Conservation (phyloP, 1,140 invertebrate species). For the Oncopeltus fasciatus region DNA sequence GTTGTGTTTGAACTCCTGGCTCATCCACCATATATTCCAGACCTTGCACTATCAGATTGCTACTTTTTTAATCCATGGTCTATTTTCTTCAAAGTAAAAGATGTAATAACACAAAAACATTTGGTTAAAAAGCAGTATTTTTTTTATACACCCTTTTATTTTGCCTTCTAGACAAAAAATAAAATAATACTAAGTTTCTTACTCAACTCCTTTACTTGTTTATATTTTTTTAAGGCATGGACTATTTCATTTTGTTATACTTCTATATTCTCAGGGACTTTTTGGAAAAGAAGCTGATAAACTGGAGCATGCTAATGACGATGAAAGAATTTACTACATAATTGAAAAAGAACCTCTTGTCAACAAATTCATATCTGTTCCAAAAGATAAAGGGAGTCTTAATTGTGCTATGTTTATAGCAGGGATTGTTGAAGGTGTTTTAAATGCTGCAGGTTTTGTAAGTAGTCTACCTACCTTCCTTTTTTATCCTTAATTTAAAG, state of each 20-base stretch:
- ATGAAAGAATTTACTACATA: conserved; percentile 93
- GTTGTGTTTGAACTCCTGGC: too few relatives aligned
- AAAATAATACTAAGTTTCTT: neutral
- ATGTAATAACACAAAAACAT: too few relatives aligned
- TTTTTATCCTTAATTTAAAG: too few relatives aligned
- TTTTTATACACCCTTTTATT: too few relatives aligned
- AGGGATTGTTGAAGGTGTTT: conserved; percentile 91
- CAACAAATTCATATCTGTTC: conserved; percentile 94
- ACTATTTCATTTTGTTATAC: conserved; percentile 15
- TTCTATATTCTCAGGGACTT: conserved; percentile 53
- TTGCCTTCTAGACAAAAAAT: too few relatives aligned
- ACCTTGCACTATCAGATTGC: too few relatives aligned
- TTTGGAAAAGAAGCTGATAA: conserved; percentile 98
- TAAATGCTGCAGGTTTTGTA: conserved; percentile 92
- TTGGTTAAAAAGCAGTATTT: too few relatives aligned
- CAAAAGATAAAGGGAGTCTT: conserved; percentile 90
- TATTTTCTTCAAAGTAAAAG: too few relatives aligned
- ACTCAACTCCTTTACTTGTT: conserved; percentile 9
- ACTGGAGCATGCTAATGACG: conserved; percentile 94
- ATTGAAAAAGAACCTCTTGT: conserved; percentile 97
- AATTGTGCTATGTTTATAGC: conserved; percentile 98
- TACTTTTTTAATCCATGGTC: too few relatives aligned
- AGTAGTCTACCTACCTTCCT: conserved; percentile 37
- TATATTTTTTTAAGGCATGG: neutral
- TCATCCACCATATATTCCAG: too few relatives aligned